Conservation (phyloP, 2,797 vertebrate genomes). For the Poeciliopsis gracilis region DNA sequence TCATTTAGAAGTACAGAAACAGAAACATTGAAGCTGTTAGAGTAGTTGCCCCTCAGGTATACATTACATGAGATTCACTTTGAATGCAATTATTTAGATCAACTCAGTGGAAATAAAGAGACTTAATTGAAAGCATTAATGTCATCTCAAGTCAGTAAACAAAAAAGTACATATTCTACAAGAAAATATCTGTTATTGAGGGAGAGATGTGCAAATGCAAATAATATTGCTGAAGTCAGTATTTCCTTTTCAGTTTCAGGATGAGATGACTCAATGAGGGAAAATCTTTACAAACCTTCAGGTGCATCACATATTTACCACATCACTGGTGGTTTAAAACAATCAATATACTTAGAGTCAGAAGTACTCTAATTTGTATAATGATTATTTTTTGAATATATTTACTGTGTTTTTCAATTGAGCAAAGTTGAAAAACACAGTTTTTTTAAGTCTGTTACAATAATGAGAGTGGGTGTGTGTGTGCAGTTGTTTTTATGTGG, state of each 20-base stretch:
- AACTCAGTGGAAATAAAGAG: constrained; percentile 12
- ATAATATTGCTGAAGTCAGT: background rate
- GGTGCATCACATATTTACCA: background rate
- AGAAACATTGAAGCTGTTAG: constrained; percentile 28
- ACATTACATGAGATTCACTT: constrained; percentile 24
- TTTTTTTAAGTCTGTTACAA: too few species aligned
- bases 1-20: constrained; percentile 10
- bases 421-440: too few species aligned
- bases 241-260: background rate
- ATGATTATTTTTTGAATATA: background rate
- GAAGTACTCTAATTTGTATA: background rate
- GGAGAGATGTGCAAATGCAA: background rate
- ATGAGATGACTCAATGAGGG: background rate
- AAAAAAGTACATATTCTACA: background rate
- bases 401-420: background rate
- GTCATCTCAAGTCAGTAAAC: constrained; percentile 1
- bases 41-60: constrained; percentile 17
- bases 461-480: too few species aligned
- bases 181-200: background rate
- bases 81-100: constrained; percentile 40
- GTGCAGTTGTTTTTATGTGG: too few species aligned
- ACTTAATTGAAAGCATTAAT: background rate
- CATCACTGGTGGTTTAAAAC: background rate
- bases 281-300: background rate
- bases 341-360: background rate